phyloP scores from a whole-genome alignment of 2,797 vertebrate genomes.

The Sphenodon punctatus region DNA sequence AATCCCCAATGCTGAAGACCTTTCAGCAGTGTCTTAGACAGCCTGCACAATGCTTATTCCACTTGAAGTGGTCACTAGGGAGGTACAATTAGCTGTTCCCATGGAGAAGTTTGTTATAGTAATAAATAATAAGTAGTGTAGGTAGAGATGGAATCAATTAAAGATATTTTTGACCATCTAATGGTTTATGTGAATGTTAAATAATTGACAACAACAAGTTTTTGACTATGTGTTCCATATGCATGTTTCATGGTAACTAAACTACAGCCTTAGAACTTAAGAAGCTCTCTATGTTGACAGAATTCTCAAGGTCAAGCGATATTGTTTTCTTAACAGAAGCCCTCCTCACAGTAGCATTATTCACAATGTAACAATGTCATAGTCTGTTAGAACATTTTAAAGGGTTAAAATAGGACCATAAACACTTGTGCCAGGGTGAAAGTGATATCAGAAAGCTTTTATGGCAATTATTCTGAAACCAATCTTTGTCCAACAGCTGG shows the following conservation, averaged over 20 bases:
- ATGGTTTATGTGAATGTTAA: slow-evolving; percentile 82
- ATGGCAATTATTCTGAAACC: slow-evolving; percentile 55
- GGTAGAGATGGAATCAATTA: slow-evolving; percentile 94
- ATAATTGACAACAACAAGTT: slow-evolving; percentile 77
- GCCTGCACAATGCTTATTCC: slow-evolving; percentile 81
- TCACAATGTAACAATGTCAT: too few relatives aligned
- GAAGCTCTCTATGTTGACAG: background rate
- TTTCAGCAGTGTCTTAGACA: slow-evolving; percentile 80
- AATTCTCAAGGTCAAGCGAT: slow-evolving; percentile 31
- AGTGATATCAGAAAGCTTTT: slow-evolving; percentile 56
- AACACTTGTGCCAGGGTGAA: slow-evolving; percentile 41
- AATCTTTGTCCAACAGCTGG: slow-evolving; percentile 48
- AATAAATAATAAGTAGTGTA: slow-evolving; percentile 93
- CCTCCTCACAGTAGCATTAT: background rate
- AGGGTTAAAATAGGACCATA: slow-evolving; percentile 58
- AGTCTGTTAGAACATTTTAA: slow-evolving; percentile 34
- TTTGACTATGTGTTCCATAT: slow-evolving; percentile 67
- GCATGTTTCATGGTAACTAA: slow-evolving; percentile 63
- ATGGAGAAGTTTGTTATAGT: slow-evolving; percentile 90
- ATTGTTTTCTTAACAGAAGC: slow-evolving; percentile 49
- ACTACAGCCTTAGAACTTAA: slow-evolving; percentile 51
- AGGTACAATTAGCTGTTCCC: slow-evolving; percentile 92
- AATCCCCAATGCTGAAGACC: slow-evolving; percentile 80
- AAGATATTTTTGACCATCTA: slow-evolving; percentile 88
- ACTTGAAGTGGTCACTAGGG: slow-evolving; percentile 91